Percentiles rank a stretch among this genome's conserved stretches.
phyloP scores from a whole-genome alignment of 1,140 invertebrate genomes.

The Drosophila trapezifrons region DNA sequence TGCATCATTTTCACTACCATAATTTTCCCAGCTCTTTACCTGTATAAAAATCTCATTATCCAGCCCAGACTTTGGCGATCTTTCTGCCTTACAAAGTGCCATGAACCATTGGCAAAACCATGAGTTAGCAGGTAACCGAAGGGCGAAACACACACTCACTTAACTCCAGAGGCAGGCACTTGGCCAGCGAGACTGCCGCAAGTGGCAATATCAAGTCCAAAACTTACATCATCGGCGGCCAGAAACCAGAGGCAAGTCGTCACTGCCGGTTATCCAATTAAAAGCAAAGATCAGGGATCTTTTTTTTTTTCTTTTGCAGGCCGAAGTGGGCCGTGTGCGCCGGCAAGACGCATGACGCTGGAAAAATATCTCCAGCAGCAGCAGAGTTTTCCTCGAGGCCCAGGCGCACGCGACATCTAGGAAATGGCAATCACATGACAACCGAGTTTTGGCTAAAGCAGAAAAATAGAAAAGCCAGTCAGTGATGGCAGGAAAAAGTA shows the following conservation, averaged over 20 bases:
- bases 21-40: constrained; percentile 7
- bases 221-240: constrained; percentile 65
- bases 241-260: constrained; percentile 37
- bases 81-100: constrained; percentile 23
- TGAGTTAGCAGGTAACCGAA: constrained; percentile 43
- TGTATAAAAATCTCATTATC: constrained; percentile 37
- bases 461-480: constrained; percentile 37
- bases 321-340: constrained; percentile 51
- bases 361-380: constrained; percentile 18
- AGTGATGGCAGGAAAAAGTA: constrained; percentile 7
- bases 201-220: constrained; percentile 81
- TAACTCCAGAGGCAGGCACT: constrained; percentile 3
- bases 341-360: constrained; percentile 34
- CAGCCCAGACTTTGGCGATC: constrained; percentile 18
- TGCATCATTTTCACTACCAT: constrained; percentile 26
- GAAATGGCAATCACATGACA: constrained; percentile 65
- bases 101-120: constrained; percentile 38
- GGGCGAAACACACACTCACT: constrained; percentile 19
- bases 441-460: constrained; percentile 46
- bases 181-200: constrained; percentile 45
- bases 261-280: constrained; percentile 78
- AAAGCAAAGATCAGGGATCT: constrained; percentile 78
- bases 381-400: constrained; percentile 23
- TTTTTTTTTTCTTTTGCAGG: constrained; percentile 29
- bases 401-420: constrained; percentile 75